Evolutionary conservation across 2,797 vertebrate species (phyloP), one percentile per base, ranked within the genome.

Genomic region (Argentina silus): DNA sequence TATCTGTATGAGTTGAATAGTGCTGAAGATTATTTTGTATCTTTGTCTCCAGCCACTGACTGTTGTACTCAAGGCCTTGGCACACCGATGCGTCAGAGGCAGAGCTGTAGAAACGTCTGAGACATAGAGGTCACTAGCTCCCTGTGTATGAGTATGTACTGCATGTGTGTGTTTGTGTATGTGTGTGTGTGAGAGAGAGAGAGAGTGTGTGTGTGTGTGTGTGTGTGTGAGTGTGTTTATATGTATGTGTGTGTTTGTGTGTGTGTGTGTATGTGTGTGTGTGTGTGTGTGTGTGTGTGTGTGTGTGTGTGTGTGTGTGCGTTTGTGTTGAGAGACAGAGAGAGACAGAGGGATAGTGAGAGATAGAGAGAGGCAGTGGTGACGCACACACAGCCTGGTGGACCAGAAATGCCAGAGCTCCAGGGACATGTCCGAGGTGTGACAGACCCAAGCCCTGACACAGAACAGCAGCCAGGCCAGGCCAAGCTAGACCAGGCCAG

Each of bases 381-480:
- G 57, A 60, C 57, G 21, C 57, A 60, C 21, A 10, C 10, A 21
- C 57, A 23, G 57, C 23, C 19, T 23, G 11, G 19, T 11, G 57
- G 17, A 42, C 63, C 21, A 50, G 87, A 86, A 84, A 15, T 43
- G 21, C 72, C 72, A 82, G 81, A 84, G 87, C 86, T 90, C 85
- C 6, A 72, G 87, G 82, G 87, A 91, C 85, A 89, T 82, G 84
- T 86, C 85, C 17, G 87, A 90, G 89, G 88, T 87, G 90, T 87
- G 90, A 90, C 87, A 86, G 83, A 89, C 86, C 85, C 88, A 90
- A 68, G 56, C 45, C 57, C 57, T 69, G 89, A 92, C 88, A 86
- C 86, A 87, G 86, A 90, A 86, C 89, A 91, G 89, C 78, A 87
- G 87, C 90, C 81, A 78, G 87, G 82, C 86, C 87, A 88, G 91